Conservation (phyloP, 2,113 vertebrate genomes). For the Talpa occidentalis region DNA sequence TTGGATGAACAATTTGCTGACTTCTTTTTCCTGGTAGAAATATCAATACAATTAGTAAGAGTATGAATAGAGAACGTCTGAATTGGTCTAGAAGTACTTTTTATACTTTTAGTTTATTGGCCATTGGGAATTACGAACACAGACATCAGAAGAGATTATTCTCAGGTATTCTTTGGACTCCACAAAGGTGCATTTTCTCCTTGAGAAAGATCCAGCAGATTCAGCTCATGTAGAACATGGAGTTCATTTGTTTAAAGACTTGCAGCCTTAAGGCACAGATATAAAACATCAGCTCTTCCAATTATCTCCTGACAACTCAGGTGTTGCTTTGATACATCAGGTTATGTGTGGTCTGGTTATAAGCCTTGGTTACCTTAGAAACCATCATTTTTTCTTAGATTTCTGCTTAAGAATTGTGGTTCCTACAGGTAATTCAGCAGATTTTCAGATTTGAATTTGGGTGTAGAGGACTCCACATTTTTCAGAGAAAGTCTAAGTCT, state of each 20-base stretch:
- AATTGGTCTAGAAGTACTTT: not conserved
- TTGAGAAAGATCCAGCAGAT: constrained; percentile 7
- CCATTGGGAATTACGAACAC: not conserved
- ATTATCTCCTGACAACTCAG: constrained; percentile 44
- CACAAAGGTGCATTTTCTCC: not conserved
- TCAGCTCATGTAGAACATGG: not conserved
- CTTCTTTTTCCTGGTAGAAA: not conserved
- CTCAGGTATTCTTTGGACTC: constrained; percentile 39
- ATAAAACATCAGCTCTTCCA: not conserved
- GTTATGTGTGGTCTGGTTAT: not conserved
- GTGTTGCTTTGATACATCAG: constrained; percentile 10
- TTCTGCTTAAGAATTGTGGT: constrained; percentile 34
- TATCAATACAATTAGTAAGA: not conserved
- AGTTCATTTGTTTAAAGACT: constrained; percentile 39
- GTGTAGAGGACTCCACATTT: not conserved
- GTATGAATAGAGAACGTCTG: not conserved
- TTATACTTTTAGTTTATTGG: not conserved
- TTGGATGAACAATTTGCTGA: constrained; percentile 1
- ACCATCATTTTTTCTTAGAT: not conserved
- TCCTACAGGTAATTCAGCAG: not conserved
- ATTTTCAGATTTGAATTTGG: constrained; percentile 30
- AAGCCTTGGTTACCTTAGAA: constrained; percentile 54
- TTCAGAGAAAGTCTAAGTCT: not conserved
- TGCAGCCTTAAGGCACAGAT: not conserved
- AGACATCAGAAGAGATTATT: constrained; percentile 23